Conservation (phyloP, 2,797 vertebrate genomes). For the Periophthalmus magnuspinnatus region DNA sequence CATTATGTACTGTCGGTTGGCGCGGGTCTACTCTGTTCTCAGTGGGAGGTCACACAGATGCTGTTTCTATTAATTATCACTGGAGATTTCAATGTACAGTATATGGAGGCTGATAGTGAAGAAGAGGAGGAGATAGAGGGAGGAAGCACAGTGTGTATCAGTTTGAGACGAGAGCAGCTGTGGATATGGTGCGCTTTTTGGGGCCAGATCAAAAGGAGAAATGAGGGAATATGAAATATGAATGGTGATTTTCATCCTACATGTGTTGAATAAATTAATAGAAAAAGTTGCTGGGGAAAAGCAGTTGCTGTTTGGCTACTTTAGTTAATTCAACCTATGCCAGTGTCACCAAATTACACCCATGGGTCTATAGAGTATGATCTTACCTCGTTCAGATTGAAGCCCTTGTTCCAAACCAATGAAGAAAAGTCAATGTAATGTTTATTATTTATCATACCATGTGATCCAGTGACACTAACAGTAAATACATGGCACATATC, state of each 20-base stretch:
- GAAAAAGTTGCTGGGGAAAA: background rate
- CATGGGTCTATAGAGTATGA: no score
- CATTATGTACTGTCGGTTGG: slow-evolving; percentile 5
- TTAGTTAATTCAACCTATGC: no score
- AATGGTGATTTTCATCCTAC: background rate
- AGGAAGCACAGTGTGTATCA: slow-evolving; percentile 35
- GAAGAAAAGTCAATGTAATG: no score
- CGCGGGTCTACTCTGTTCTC: slow-evolving; percentile 34
- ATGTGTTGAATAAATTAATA: background rate
- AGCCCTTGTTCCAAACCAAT: no score
- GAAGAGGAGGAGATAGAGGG: slow-evolving; percentile 45
- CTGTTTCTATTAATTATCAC: slow-evolving; percentile 45
- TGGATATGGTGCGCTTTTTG: slow-evolving; percentile 32
- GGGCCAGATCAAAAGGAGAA: slow-evolving; percentile 23
- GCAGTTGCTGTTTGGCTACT: no score
- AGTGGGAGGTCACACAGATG: slow-evolving; percentile 42
- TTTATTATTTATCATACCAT: no score
- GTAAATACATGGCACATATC: no score
- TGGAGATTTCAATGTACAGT: slow-evolving; percentile 46
- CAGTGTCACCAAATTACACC: no score
- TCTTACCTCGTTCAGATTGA: no score
- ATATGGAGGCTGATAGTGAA: slow-evolving; percentile 49
- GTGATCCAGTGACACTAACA: no score
- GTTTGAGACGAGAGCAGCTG: slow-evolving; percentile 33
- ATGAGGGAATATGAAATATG: background rate